Conservation (phyloP, 1,140 invertebrate genomes). For the Pogonomyrmex californicus region DNA sequence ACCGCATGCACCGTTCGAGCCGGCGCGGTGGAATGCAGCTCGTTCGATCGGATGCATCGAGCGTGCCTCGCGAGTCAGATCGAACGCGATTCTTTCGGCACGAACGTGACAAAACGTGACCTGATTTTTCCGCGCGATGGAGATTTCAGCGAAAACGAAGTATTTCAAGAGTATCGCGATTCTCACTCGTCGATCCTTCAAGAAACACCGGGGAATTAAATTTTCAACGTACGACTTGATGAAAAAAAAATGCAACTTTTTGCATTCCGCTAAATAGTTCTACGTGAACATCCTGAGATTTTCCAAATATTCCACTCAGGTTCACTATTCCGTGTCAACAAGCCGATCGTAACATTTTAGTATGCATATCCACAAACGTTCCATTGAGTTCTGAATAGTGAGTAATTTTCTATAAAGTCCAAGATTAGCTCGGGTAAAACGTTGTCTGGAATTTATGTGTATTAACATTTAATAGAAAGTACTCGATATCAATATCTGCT, state of each 20-base stretch:
- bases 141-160: background rate
- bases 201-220: background rate
- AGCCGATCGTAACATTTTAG: conserved; percentile 7
- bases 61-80: conserved; percentile 46
- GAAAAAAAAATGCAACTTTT: background rate
- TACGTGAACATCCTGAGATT: background rate
- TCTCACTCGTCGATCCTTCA: background rate
- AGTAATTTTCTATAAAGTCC: conserved; percentile 37
- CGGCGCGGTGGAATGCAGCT: conserved; percentile 78
- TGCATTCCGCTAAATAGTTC: background rate
- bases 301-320: background rate
- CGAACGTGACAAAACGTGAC: conserved; percentile 53
- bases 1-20: conserved; percentile 71
- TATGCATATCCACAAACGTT: background rate
- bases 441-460: conserved; percentile 31
- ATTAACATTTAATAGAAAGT: conserved; percentile 48
- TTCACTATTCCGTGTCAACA: conserved; percentile 17
- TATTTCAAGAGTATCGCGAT: background rate
- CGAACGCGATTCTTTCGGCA: conserved; percentile 50
- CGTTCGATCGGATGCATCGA: conserved; percentile 67
- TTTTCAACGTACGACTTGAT: background rate
- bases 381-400: conserved; percentile 33
- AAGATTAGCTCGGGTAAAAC: conserved; percentile 34
- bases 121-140: background rate
- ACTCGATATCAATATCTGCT: conserved; percentile 36